phyloP scores from a whole-genome alignment of 2,797 vertebrate genomes.

The Apogon hyalosoma region DNA sequence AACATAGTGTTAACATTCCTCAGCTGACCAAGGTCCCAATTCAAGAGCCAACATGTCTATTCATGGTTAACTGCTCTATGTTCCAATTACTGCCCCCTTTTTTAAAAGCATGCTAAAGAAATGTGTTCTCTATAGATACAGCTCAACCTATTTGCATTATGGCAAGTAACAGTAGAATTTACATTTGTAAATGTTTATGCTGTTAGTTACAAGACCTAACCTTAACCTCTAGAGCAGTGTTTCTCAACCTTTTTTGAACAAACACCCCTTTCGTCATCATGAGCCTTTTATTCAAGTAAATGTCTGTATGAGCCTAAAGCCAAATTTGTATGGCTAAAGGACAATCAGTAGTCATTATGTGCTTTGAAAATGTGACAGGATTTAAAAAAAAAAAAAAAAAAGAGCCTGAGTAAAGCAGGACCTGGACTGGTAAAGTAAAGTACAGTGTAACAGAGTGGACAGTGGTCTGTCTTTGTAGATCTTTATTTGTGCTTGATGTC shows the following conservation, averaged over 20 bases:
- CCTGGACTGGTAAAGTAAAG: background rate
- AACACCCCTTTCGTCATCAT: too few species aligned
- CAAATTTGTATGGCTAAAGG: too few species aligned
- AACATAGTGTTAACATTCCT: conserved; percentile 83
- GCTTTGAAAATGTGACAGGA: too few species aligned
- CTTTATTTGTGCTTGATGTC: conserved; percentile 59
- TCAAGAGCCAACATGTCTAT: conserved; percentile 80
- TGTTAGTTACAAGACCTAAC: too few species aligned
- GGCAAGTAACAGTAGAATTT: conserved; percentile 4
- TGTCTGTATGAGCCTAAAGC: too few species aligned
- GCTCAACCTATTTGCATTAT: conserved; percentile 3
- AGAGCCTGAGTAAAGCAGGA: too few species aligned
- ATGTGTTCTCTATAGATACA: conserved; percentile 12
- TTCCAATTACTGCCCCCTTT: conserved; percentile 53
- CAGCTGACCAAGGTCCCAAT: conserved; percentile 73
- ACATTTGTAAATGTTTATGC: too few species aligned
- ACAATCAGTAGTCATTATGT: too few species aligned
- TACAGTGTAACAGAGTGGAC: conserved; percentile 29
- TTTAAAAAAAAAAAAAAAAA: too few species aligned
- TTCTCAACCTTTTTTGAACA: too few species aligned
- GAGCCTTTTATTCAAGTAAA: too few species aligned
- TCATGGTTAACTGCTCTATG: conserved; percentile 58
- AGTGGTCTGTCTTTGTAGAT: conserved; percentile 42
- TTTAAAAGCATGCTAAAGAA: conserved; percentile 21
- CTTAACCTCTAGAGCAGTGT: too few species aligned